phyloP scores from a whole-genome alignment of 2,113 vertebrate genomes.

The Heloderma charlesbogerti region DNA sequence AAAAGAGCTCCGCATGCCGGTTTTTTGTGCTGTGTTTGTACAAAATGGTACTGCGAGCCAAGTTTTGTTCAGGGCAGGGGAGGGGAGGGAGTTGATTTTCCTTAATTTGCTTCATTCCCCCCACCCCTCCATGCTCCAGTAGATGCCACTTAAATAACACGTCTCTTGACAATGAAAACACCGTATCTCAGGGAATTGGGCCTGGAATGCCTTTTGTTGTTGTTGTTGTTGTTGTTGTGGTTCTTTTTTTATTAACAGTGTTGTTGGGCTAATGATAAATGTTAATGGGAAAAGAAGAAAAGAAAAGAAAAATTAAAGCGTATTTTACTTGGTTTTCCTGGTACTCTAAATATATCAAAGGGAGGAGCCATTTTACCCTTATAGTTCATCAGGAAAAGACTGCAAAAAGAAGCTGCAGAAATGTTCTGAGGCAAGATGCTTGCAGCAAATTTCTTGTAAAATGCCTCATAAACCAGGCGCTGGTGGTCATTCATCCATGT shows the following conservation, averaged over 20 bases:
- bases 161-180: slow-evolving; percentile 12
- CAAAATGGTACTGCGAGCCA: slow-evolving; percentile 66
- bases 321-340: slow-evolving; percentile 40
- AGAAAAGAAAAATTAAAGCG: slow-evolving; percentile 54
- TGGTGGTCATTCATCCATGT: slow-evolving; percentile 49
- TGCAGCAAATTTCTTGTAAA: slow-evolving; percentile 62
- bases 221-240: background rate
- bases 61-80: slow-evolving; percentile 34
- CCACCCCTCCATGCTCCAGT: slow-evolving; percentile 14
- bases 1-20: background rate
- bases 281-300: slow-evolving; percentile 30
- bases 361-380: slow-evolving; percentile 35
- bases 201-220: slow-evolving; percentile 21
- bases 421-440: slow-evolving; percentile 55
- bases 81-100: slow-evolving; percentile 54
- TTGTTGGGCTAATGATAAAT: slow-evolving; percentile 50
- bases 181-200: slow-evolving; percentile 68
- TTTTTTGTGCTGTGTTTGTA: slow-evolving; percentile 50
- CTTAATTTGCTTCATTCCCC: slow-evolving; percentile 17
- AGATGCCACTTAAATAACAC: background rate
- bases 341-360: background rate
- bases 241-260: slow-evolving; percentile 46
- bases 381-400: slow-evolving; percentile 25
- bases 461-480: slow-evolving; percentile 44
- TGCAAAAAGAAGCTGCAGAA: slow-evolving; percentile 48